A percentile compares a stretch with the other conserved stretches of the same genome.
phyloP scores from a whole-genome alignment of 2,113 vertebrate genomes.

The Rafetus swinhoei region DNA sequence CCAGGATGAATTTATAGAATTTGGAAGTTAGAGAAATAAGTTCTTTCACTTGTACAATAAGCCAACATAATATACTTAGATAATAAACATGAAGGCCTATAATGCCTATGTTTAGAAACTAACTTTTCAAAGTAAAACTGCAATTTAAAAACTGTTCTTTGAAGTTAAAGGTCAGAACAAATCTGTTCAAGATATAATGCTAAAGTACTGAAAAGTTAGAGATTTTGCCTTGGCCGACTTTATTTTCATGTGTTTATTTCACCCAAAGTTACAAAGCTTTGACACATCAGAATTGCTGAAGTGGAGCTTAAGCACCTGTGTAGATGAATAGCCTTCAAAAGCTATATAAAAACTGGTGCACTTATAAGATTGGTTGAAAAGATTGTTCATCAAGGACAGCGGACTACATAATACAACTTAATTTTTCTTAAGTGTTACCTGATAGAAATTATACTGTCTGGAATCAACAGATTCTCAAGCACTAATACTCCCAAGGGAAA shows the following conservation, averaged over 20 bases:
- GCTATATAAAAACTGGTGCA: neutral
- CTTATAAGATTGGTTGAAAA: neutral
- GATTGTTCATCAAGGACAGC: neutral
- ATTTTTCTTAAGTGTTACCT: neutral
- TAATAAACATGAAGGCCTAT: neutral
- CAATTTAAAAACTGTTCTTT: neutral
- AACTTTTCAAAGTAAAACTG: neutral
- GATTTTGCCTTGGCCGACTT: neutral
- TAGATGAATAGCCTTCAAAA: neutral
- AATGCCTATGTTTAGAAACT: neutral
- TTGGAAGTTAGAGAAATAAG: neutral
- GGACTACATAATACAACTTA: neutral
- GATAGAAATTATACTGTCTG: neutral
- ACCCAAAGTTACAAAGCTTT: neutral
- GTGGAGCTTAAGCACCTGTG: neutral
- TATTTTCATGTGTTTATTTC: neutral
- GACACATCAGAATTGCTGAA: neutral
- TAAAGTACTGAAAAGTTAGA: neutral
- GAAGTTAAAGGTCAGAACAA: neutral
- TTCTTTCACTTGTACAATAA: neutral
- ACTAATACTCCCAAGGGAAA: neutral
- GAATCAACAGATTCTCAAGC: neutral
- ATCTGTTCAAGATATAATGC: neutral
- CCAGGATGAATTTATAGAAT: neutral
- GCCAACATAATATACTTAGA: neutral